Conservation (phyloP, 2,888 invertebrate genomes). For the Dryadula phaetusa region DNA sequence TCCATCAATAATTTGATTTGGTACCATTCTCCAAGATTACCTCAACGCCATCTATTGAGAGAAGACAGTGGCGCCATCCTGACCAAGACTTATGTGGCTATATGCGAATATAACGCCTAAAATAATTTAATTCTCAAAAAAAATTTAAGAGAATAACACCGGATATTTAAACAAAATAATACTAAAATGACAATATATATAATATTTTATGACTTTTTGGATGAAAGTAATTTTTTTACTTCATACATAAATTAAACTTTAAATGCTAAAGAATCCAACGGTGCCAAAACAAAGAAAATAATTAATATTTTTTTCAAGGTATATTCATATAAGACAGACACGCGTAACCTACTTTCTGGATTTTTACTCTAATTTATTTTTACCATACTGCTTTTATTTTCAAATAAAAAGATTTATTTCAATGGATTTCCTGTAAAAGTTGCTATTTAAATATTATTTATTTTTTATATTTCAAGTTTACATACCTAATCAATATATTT, state of each 20-base stretch:
- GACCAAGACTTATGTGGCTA: background rate
- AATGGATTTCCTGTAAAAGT: too few relatives aligned
- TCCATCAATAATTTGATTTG: background rate
- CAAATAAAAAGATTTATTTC: too few relatives aligned
- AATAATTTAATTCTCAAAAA: background rate
- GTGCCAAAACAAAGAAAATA: background rate
- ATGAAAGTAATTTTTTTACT: too few relatives aligned
- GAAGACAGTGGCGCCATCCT: constrained; percentile 7
- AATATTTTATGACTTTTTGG: background rate
- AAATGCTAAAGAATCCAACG: too few relatives aligned
- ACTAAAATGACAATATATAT: background rate
- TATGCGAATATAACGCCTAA: background rate
- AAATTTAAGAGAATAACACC: background rate
- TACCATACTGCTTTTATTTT: too few relatives aligned
- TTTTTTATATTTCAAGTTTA: too few relatives aligned
- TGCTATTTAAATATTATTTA: too few relatives aligned
- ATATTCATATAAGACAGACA: too few relatives aligned
- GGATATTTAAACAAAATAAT: background rate
- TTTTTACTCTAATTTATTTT: too few relatives aligned
- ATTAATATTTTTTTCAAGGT: background rate
- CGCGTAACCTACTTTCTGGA: background rate
- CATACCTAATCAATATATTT: background rate
- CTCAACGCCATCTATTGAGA: constrained; percentile 6
- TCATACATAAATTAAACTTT: too few relatives aligned
- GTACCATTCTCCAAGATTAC: background rate